A percentile compares a stretch with the other conserved stretches of the same genome.
Evolutionary conservation across 2,888 invertebrate genomes (phyloP).

Genomic region (Schrankia costaestrigalis): DNA sequence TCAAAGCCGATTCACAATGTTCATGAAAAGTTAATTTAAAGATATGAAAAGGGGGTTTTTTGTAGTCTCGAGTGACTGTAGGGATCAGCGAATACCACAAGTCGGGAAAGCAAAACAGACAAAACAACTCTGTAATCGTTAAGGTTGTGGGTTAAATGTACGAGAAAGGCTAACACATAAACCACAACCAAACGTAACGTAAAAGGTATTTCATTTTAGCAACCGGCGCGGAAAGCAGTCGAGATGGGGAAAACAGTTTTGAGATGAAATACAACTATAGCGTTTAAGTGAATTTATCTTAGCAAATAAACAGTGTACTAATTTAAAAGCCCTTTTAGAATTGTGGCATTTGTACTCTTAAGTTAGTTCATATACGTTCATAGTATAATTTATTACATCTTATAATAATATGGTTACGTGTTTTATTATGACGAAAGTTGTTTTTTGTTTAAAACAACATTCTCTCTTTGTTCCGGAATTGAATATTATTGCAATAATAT

Average conservation of each 20-base stretch:
- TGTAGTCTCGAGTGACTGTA: constrained; percentile 34
- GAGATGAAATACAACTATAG: constrained; percentile 23
- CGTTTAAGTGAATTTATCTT: constrained; percentile 10
- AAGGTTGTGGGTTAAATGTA: constrained; percentile 35
- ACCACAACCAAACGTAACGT: constrained; percentile 38
- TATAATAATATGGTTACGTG: too few relatives aligned
- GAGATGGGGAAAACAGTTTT: constrained; percentile 24
- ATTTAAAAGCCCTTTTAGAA: constrained; percentile 9
- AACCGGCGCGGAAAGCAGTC: constrained; percentile 27
- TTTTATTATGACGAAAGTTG: too few relatives aligned
- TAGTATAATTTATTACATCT: too few relatives aligned
- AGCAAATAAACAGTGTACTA: constrained; percentile 20
- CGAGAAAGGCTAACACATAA: constrained; percentile 30
- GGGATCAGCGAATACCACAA: constrained; percentile 39
- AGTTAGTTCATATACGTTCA: too few relatives aligned
- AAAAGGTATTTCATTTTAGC: constrained; percentile 38
- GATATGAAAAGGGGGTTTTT: constrained; percentile 49
- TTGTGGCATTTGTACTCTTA: too few relatives aligned
- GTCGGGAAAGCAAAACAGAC: constrained; percentile 41
- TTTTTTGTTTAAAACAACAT: too few relatives aligned
- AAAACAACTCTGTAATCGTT: constrained; percentile 38
- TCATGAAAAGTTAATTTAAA: constrained; percentile 51
- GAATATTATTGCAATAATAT: too few relatives aligned
- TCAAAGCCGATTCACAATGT: constrained; percentile 38
- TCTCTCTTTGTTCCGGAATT: too few relatives aligned